A percentile compares a stretch with the other conserved stretches of the same genome.
Conservation (phyloP, 2,888 invertebrate species). For the Sialis lutaria region DNA sequence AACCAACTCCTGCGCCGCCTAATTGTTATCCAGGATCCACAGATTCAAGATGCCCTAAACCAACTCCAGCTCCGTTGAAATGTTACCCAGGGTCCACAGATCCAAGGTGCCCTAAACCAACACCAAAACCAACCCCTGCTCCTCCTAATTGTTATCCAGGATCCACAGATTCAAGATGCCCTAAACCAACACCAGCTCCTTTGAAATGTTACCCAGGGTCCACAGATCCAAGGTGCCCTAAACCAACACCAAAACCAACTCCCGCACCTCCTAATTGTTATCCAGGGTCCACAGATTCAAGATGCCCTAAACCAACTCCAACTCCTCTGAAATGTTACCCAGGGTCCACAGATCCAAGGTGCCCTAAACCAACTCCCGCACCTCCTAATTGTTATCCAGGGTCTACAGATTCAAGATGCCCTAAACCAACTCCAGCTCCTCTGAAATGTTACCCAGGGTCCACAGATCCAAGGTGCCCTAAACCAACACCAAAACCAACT, state of each 20-base stretch:
- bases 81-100: slow-evolving; percentile 18
- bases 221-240: slow-evolving; percentile 18
- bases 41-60: slow-evolving; percentile 16
- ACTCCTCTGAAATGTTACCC: slow-evolving; percentile 15
- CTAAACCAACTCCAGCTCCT: slow-evolving; percentile 14
- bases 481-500: slow-evolving; percentile 12
- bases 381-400: slow-evolving; percentile 18
- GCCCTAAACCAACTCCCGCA: slow-evolving; percentile 12
- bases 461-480: slow-evolving; percentile 18
- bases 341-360: slow-evolving; percentile 20
- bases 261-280: slow-evolving; percentile 19
- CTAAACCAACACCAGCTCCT: slow-evolving; percentile 13
- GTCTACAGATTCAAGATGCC: slow-evolving; percentile 16
- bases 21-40: slow-evolving; percentile 18
- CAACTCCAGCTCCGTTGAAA: slow-evolving; percentile 13
- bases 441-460: slow-evolving; percentile 17
- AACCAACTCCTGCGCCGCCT: slow-evolving; percentile 4
- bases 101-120: slow-evolving; percentile 17
- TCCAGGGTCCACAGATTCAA: slow-evolving; percentile 22
- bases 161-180: slow-evolving; percentile 18
- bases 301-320: slow-evolving; percentile 17
- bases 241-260: slow-evolving; percentile 11
- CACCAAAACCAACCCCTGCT: slow-evolving; percentile 10
- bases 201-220: slow-evolving; percentile 17
- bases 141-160: slow-evolving; percentile 17